phyloP scores from a whole-genome alignment of 1,140 invertebrate species.

The Trissolcus basalis region DNA sequence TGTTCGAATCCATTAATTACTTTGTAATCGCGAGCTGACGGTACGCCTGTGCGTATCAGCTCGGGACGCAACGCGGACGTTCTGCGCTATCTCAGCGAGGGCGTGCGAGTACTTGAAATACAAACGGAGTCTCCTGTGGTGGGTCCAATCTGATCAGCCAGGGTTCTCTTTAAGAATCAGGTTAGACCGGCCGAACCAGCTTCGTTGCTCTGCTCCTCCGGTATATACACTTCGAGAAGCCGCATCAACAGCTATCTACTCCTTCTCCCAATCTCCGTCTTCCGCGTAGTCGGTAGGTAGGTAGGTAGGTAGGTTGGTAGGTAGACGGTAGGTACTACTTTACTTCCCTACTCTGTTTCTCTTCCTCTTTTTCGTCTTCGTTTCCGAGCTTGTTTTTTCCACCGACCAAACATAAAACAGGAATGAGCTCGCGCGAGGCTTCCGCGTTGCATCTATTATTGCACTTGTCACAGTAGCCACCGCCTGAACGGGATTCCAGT shows the following conservation, averaged over 20 bases:
- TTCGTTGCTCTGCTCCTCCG: constrained; percentile 70
- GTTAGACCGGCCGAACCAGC: constrained; percentile 77
- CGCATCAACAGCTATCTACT: constrained; percentile 63
- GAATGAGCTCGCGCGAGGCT: constrained; percentile 48
- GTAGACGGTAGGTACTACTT: constrained; percentile 60
- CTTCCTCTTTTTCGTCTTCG: constrained; percentile 59
- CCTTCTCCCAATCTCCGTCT: constrained; percentile 69
- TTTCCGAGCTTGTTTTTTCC: constrained; percentile 58
- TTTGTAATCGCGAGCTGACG: constrained; percentile 22
- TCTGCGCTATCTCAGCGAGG: constrained; percentile 64
- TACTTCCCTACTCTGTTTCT: constrained; percentile 65
- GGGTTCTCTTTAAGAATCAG: constrained; percentile 75
- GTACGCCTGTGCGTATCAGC: constrained; percentile 12
- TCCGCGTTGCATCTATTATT: constrained; percentile 71
- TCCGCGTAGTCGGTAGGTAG: constrained; percentile 70
- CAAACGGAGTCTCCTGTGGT: constrained; percentile 71
- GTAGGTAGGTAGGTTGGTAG: constrained; percentile 61
- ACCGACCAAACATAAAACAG: constrained; percentile 54
- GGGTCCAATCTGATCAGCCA: constrained; percentile 71
- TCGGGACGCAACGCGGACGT: constrained; percentile 33
- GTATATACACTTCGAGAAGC: constrained; percentile 65
- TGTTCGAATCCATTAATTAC: constrained; percentile 29
- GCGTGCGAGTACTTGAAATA: constrained; percentile 74
- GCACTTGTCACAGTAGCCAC: constrained; percentile 66
- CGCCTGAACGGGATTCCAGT: constrained; percentile 69